Evolutionary conservation across 2,797 vertebrate species (phyloP).

Genomic region (Falco concolor): DNA sequence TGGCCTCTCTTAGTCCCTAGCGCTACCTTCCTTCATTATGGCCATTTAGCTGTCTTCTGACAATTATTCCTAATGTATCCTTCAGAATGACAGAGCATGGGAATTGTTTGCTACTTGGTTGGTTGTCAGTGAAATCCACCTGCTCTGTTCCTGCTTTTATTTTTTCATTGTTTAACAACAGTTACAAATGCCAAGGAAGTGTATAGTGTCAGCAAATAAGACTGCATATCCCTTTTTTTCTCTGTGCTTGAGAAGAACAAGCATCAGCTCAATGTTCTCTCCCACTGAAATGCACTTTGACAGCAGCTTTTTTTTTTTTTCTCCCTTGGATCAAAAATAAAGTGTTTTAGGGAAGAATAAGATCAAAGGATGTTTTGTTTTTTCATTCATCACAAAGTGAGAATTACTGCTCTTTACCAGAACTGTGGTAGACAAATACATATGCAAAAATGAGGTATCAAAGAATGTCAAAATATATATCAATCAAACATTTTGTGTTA

Average conservation of each 20-base stretch:
- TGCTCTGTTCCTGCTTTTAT: neutral
- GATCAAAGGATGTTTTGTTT: constrained; percentile 38
- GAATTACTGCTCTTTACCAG: neutral
- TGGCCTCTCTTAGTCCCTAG: neutral
- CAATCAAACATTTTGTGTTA: neutral
- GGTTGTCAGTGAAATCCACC: neutral
- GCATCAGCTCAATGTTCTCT: neutral
- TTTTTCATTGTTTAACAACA: neutral
- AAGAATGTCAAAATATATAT: neutral
- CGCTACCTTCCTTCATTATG: fast-evolving
- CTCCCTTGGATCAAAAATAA: constrained; percentile 7
- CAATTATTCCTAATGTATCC: neutral
- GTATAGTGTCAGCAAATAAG: neutral
- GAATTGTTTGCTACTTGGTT: neutral
- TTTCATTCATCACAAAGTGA: neutral
- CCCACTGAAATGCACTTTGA: neutral
- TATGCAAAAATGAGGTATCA: neutral
- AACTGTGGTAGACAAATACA: neutral
- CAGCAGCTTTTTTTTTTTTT: neutral
- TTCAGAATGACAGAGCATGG: neutral
- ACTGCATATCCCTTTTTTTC: neutral
- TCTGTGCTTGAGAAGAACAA: neutral
- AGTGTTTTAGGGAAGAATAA: neutral
- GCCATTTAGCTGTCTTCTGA: neutral
- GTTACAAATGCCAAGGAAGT: neutral